Percentiles rank a stretch among this genome's conserved stretches.
Evolutionary conservation across 1,140 invertebrate species (phyloP).

Genomic region (Temnothorax nylanderi): DNA sequence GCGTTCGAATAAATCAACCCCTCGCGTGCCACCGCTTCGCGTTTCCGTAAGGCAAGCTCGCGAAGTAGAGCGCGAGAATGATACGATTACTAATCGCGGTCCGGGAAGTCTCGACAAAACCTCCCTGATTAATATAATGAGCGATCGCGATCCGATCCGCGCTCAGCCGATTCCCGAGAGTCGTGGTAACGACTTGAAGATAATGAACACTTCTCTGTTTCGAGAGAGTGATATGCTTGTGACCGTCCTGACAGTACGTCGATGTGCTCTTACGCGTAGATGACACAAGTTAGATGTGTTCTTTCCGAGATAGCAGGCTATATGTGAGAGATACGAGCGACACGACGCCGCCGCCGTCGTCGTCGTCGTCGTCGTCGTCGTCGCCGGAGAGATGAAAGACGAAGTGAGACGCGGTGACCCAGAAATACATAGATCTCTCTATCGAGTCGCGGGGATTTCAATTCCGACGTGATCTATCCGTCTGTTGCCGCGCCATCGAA

Average conservation of each 20-base stretch:
- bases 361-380: neutral
- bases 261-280: slow-evolving; percentile 75
- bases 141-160: neutral
- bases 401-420: slow-evolving; percentile 4
- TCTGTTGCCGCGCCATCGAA: slow-evolving; percentile 40
- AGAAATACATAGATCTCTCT: slow-evolving; percentile 33
- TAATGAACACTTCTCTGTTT: slow-evolving; percentile 52
- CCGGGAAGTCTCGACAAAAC: neutral
- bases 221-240: slow-evolving; percentile 71
- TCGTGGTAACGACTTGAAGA: slow-evolving; percentile 62
- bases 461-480: slow-evolving; percentile 45
- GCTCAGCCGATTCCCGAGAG: slow-evolving; percentile 62
- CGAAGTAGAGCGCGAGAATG: neutral
- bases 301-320: slow-evolving; percentile 64
- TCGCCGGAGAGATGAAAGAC: slow-evolving; percentile 4
- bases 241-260: slow-evolving; percentile 75
- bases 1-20: neutral
- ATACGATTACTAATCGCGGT: neutral
- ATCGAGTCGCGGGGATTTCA: slow-evolving; percentile 33
- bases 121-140: neutral
- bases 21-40: neutral
- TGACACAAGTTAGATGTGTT: slow-evolving; percentile 66
- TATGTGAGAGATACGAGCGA: slow-evolving; percentile 33
- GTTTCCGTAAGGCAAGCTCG: neutral
- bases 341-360: neutral